Evolutionary conservation across 2,888 invertebrate genomes (phyloP).

Genomic region (Harpalus rufipes): DNA sequence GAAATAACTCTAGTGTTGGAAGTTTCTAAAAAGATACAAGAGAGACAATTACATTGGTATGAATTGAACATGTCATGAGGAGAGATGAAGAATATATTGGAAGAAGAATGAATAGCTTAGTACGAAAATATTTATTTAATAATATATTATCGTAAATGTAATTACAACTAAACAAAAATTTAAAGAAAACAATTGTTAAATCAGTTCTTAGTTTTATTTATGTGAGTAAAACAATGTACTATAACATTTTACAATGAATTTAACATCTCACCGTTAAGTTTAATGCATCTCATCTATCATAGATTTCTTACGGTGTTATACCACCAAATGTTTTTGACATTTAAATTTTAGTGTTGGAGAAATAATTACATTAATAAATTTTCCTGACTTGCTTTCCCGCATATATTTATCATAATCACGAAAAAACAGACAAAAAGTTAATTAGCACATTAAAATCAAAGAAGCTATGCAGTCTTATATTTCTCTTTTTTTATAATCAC

Average conservation of each 20-base stretch:
- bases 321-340: neutral
- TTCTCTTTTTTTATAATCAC: conserved; percentile 18
- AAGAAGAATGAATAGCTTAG: too few species aligned
- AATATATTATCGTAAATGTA: too few species aligned
- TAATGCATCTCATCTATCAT: neutral
- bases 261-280: neutral
- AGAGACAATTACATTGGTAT: too few species aligned
- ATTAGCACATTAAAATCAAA: conserved; percentile 18
- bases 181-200: neutral
- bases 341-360: neutral
- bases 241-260: too few species aligned
- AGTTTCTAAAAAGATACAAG: too few species aligned
- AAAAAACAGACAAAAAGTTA: conserved; percentile 8
- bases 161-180: neutral
- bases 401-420: conserved; percentile 10
- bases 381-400: neutral
- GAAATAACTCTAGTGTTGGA: too few species aligned
- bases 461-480: conserved; percentile 1
- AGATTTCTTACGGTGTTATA: neutral
- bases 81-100: too few species aligned
- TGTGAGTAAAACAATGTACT: too few species aligned
- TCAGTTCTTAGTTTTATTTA: too few species aligned
- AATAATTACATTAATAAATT: conserved; percentile 1
- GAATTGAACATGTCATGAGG: too few species aligned
- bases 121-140: too few species aligned